Percentiles rank a stretch among this genome's conserved stretches.
phyloP scores from a whole-genome alignment of 2,888 invertebrate genomes.

The Microctonus brassicae region DNA sequence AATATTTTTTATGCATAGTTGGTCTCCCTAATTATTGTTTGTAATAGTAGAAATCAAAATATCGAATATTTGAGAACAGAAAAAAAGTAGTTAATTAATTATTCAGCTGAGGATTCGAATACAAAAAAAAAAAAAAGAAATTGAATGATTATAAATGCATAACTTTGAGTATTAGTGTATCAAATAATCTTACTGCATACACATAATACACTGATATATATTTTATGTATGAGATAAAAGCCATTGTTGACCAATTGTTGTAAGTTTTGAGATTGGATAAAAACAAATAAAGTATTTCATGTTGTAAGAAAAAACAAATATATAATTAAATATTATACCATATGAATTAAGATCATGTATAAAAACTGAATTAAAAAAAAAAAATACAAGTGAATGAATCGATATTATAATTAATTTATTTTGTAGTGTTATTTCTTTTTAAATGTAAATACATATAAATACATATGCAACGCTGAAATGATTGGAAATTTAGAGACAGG shows the following conservation, averaged over 20 bases:
- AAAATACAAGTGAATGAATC: conserved; percentile 24
- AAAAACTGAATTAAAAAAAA: conserved; percentile 9
- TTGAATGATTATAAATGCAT: conserved; percentile 11
- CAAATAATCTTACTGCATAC: not conserved
- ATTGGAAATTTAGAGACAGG: conserved; percentile 3
- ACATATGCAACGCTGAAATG: conserved; percentile 10
- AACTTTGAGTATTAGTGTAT: conserved; percentile 48
- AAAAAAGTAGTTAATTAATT: not conserved
- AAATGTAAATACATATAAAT: conserved; percentile 43
- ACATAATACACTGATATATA: conserved; percentile 20
- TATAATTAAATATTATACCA: not conserved
- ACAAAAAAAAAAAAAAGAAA: not conserved
- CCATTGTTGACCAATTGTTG: conserved; percentile 57
- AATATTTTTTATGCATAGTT: too few relatives aligned
- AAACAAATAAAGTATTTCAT: not conserved
- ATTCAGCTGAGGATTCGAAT: too few relatives aligned
- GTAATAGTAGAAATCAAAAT: not conserved
- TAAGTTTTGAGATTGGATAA: conserved; percentile 29
- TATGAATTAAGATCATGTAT: not conserved
- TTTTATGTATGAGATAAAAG: conserved; percentile 43
- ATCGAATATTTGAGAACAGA: not conserved
- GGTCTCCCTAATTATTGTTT: not conserved
- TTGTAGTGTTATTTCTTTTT: conserved; percentile 36
- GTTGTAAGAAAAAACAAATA: not conserved
- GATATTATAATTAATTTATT: conserved; percentile 46